Base-by-base conservation (phyloP, 2,888 invertebrate genomes). In the Rotaria magnacalcarata region DNA sequence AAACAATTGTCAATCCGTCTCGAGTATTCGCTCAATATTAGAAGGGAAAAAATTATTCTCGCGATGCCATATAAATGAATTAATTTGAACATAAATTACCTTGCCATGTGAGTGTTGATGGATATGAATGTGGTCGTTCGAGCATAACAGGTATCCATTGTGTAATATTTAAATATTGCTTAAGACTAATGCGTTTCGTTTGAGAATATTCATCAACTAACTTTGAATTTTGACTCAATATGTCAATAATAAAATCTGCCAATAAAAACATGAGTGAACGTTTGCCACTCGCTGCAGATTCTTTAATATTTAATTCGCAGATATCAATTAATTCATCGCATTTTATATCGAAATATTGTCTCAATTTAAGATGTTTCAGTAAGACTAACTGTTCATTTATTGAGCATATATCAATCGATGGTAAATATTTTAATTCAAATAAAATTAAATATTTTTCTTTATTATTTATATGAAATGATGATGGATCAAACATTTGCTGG, bases 271-370 rank as follows among this genome's bases (percentile, higher is more conserved):
- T 67, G 19, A 67, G 19, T n/a, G 80, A 43, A 47, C 86, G 86
- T 34, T 85, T 43, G 41, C 54, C 19, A 21, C 24, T 8, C 21
- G 85, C 56, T 24, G 60, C 58, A 54, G 41, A 50, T 34, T 27
- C 54, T 60, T 86, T 86, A 11, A 84, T 80, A 41, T 56, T 56
- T 56, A 54, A 52, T 50, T 87, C 87, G 67, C 75, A 87, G 19
- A 87, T 54, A 52, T 87, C 87, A 24, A 87, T 85, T n/a, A 87
- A 84, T 84, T 87, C 87, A 84, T 87, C 87, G 21, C 85, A 60
- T 87, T 87, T 87, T 0, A 87, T 24, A 27, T 87, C 56, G 21
- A 52, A 60, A 50, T 41, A 85, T 24, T 84, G 67, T 41, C 85
- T 34, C 84, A 87, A 50, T 56, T 84, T 84, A n/a, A 87, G 84